Conservation (phyloP, 2,888 invertebrate species). For the Euplexia lucipara region DNA sequence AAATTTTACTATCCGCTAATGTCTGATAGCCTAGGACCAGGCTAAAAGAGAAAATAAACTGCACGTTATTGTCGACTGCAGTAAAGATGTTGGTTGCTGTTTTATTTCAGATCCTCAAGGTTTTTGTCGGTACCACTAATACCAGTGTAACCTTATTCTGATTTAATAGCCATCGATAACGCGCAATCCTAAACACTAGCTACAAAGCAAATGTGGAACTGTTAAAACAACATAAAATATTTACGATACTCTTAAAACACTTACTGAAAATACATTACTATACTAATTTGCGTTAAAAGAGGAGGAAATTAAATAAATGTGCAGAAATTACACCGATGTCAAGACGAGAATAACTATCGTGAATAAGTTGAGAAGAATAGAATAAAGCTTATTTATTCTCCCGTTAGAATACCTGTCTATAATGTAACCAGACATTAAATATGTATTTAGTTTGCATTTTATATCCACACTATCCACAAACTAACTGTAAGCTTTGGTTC, state of each 20-base stretch:
- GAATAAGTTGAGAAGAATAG: slow-evolving; percentile 28
- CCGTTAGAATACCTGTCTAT: slow-evolving; percentile 52
- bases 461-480: slow-evolving; percentile 68
- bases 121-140: slow-evolving; percentile 4
- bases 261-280: slow-evolving; percentile 62
- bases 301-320: slow-evolving; percentile 24
- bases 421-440: slow-evolving; percentile 43
- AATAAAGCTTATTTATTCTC: slow-evolving; percentile 26
- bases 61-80: slow-evolving; percentile 14
- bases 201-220: slow-evolving; percentile 63
- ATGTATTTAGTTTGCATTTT: slow-evolving; percentile 68
- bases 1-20: slow-evolving; percentile 13
- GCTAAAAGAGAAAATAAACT: slow-evolving; percentile 3
- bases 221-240: slow-evolving; percentile 68
- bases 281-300: slow-evolving; percentile 28
- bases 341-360: slow-evolving; percentile 16
- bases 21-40: slow-evolving; percentile 1
- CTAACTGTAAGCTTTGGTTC: slow-evolving; percentile 78
- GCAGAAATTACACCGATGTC: slow-evolving; percentile 4
- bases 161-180: slow-evolving; percentile 48
- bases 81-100: neutral
- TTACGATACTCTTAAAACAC: slow-evolving; percentile 65
- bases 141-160: slow-evolving; percentile 34
- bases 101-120: neutral
- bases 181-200: slow-evolving; percentile 48